These are phyloP conservation scores for Polypterus bichir DNA, from an alignment of 2,113 vertebrate genomes.

Conservation along the genomic window DNA sequence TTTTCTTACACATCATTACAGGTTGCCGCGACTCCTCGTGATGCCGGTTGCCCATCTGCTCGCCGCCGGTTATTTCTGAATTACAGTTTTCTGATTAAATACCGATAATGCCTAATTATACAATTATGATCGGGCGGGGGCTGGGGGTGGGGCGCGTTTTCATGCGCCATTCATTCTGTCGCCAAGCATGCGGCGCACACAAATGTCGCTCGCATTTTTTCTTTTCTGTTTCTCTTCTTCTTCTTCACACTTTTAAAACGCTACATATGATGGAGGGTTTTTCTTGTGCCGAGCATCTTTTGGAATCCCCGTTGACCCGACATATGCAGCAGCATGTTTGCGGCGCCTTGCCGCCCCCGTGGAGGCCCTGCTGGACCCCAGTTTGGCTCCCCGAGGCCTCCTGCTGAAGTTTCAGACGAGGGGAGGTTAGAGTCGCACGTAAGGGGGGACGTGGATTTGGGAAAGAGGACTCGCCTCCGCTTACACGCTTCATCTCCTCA, in stretches of 20 bases:
- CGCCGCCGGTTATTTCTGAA: too few relatives aligned
- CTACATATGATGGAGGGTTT: constrained; percentile 71
- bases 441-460: constrained; percentile 43
- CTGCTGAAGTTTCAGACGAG: constrained; percentile 51
- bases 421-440: constrained; percentile 76
- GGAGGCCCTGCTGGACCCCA: constrained; percentile 50
- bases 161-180: too few relatives aligned
- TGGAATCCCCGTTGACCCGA: constrained; percentile 78
- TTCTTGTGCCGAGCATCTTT: constrained; percentile 68
- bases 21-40: too few relatives aligned
- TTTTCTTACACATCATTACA: too few relatives aligned
- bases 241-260: constrained; percentile 30
- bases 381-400: constrained; percentile 51
- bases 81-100: too few relatives aligned
- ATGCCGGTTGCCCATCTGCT: too few relatives aligned
- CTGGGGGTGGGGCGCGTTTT: too few relatives aligned
- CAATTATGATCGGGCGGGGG: too few relatives aligned
- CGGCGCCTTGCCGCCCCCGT: constrained; percentile 53
- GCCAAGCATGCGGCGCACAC: too few relatives aligned
- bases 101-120: too few relatives aligned
- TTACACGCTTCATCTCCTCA: constrained; percentile 74
- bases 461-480: constrained; percentile 44
- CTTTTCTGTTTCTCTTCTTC: constrained; percentile 11
- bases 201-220: too few relatives aligned
- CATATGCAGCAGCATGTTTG: constrained; percentile 78